Evolutionary conservation across 92 coral and sea anemone genomes (phyloP).

Genomic region (Zoanthus gigantus): DNA sequence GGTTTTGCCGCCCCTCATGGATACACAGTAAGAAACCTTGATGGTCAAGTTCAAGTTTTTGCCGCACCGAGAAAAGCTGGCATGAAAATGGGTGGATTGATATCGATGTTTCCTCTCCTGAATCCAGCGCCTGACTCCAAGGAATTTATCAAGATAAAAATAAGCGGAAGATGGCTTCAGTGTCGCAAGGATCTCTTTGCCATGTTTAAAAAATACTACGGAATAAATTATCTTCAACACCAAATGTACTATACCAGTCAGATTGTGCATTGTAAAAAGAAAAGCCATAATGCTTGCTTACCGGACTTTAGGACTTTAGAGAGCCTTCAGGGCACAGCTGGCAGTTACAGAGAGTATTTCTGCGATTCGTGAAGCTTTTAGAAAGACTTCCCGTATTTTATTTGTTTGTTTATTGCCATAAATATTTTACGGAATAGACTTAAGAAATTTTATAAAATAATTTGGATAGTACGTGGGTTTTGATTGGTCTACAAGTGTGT

Average conservation of each 20-base stretch:
- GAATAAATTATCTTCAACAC: slow-evolving; percentile 24
- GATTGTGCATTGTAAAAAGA: neutral
- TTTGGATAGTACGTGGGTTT: too few species aligned
- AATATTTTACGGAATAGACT: too few species aligned
- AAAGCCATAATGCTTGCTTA: slow-evolving; percentile 4
- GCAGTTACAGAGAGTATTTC: slow-evolving; percentile 1
- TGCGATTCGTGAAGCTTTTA: neutral
- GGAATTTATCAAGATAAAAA: slow-evolving; percentile 18
- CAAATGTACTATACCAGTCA: neutral
- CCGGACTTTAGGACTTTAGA: neutral
- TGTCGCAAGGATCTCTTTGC: neutral
- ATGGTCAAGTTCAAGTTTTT: slow-evolving; percentile 43
- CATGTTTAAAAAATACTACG: neutral
- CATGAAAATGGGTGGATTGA: slow-evolving; percentile 49
- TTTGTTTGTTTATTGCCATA: too few species aligned
- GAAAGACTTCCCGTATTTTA: too few species aligned
- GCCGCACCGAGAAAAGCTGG: slow-evolving; percentile 39
- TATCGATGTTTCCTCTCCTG: neutral
- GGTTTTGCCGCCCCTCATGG: slow-evolving; percentile 14
- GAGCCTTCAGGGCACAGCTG: neutral
- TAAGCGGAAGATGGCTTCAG: slow-evolving; percentile 12
- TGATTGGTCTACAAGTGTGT: too few species aligned
- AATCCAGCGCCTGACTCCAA: neutral
- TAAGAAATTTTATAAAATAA: too few species aligned
- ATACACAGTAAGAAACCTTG: neutral